phyloP scores from a whole-genome alignment of 2,888 invertebrate genomes.

The Fissipunctia ypsillon region DNA sequence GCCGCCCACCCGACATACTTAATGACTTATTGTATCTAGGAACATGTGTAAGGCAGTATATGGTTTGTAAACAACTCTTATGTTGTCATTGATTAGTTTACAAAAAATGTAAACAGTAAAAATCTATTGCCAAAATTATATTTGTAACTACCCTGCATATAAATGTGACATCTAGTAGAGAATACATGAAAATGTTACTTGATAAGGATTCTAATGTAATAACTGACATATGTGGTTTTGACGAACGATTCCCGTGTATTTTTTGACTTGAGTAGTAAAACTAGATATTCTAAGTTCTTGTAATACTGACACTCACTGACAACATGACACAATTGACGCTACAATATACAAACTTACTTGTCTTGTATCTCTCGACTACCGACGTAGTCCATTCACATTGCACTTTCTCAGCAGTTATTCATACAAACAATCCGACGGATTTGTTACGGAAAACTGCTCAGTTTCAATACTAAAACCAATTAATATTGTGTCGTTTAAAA shows the following conservation, averaged over 20 bases:
- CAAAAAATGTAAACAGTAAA: not conserved
- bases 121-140: not conserved
- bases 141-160: not conserved
- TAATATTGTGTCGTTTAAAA: conserved; percentile 14
- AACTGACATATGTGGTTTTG: not conserved
- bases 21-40: not conserved
- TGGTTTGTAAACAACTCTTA: conserved; percentile 14
- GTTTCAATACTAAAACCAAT: conserved; percentile 12
- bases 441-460: conserved; percentile 36
- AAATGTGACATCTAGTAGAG: conserved; percentile 16
- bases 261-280: not conserved
- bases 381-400: not conserved
- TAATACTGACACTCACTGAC: not conserved
- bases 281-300: conserved; percentile 1
- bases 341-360: not conserved
- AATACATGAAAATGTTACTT: conserved; percentile 11
- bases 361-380: not conserved
- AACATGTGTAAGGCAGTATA: conserved; percentile 13
- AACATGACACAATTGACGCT: not conserved
- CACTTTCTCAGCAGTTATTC: not conserved
- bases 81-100: conserved; percentile 4
- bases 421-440: conserved; percentile 11
- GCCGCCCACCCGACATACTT: conserved; percentile 1
- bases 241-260: not conserved
- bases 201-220: conserved; percentile 2